A percentile compares a stretch with the other conserved stretches of the same genome.
Evolutionary conservation across 2,113 vertebrate species (phyloP).

Genomic region (Cathartes aura): DNA sequence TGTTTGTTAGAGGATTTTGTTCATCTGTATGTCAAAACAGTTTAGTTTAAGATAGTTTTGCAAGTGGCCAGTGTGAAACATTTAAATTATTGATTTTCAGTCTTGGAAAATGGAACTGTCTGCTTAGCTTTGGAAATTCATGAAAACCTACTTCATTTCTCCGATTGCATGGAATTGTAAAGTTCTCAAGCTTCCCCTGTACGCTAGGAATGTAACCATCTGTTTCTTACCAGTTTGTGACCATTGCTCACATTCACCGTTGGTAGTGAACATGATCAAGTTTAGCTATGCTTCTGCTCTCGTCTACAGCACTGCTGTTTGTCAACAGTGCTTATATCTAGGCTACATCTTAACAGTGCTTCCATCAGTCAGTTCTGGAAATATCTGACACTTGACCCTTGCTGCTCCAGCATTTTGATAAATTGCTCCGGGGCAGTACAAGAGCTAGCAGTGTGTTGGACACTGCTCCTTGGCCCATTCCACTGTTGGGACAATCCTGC

Average conservation of each 20-base stretch:
- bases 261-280: not conserved
- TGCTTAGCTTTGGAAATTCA: not conserved
- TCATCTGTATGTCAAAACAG: not conserved
- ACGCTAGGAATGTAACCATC: not conserved
- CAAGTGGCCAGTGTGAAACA: not conserved
- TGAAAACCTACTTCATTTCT: not conserved
- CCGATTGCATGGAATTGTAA: not conserved
- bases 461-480: not conserved
- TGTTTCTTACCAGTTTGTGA: not conserved
- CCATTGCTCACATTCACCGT: accelerated
- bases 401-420: not conserved
- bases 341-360: not conserved
- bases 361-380: not conserved
- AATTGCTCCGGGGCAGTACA: not conserved
- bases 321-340: not conserved
- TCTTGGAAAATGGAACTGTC: not conserved
- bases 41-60: not conserved
- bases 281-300: not conserved
- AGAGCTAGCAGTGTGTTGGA: not conserved
- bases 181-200: not conserved
- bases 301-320: not conserved
- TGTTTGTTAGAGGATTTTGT: not conserved
- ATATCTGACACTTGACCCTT: not conserved
- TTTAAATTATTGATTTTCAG: not conserved
- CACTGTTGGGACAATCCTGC: not conserved